Base-by-base conservation (phyloP, 2,113 vertebrate genomes). In the Pygoscelis antarcticus region DNA sequence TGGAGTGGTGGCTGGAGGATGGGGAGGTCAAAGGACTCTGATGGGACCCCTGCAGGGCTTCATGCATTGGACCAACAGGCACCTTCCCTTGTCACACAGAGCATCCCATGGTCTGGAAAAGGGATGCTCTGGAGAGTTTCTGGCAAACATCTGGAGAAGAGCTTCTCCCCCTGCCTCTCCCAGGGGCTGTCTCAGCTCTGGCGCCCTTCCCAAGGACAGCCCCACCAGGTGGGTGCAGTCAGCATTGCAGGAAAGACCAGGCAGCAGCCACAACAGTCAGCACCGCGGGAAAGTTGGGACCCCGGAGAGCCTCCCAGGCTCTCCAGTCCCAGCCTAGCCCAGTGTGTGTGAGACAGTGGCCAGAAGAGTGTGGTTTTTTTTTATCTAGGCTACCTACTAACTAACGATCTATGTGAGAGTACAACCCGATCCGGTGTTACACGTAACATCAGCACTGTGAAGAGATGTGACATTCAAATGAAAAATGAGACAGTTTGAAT, bases 201-300 rank as follows among this genome's bases (percentile, higher is more conserved):
- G 42, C 52, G 34, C 13, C 68, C 44, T 84, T 58, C 18, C 29
- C 13, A 42, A 57, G 23, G 19, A 38, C 19, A 60, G 9, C 10
- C 57, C 10, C 52, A 38, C 30, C 32, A 11, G 27, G 8, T 13
- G 5, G 36, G 4, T 55, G 9, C 7, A 0, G 0, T 23, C 49
- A 52, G 34, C 20, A 16, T 22, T 27, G 25, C 44, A 62, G 60
- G 66, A 21, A 10, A 42, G 38, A 80, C 19, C 3, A 46, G 42
- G 22, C 13, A 64, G 15, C 12, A 21, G 46, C 46, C 46, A 20
- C 46, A 47, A 21, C 19, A 20, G 20, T 21, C 46, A 47, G 46
- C 46, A 7, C 4, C 26, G 5, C 2, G 11, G 22, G 30, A 70
- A 58, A 76, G 42, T 7, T 1, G 0, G 4, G 12, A 32, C 8